Evolutionary conservation across 53 echinoderm and acorn worm species (phyloP).

Genomic region (Patiria pectinifera): DNA sequence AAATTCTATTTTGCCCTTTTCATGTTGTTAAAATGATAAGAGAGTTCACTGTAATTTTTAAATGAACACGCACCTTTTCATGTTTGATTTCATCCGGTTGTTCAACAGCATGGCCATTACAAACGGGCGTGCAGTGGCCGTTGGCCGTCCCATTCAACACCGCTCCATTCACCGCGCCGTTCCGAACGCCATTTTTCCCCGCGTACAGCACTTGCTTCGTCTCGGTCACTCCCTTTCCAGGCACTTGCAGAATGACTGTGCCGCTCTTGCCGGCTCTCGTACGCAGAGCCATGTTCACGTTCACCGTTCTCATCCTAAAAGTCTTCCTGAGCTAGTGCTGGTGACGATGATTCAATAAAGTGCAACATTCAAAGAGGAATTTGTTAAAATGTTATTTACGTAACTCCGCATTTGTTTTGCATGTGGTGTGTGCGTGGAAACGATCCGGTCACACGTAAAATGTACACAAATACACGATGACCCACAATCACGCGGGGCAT

Average conservation of each 20-base stretch:
- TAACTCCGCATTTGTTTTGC: not conserved
- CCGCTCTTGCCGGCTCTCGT: constrained; percentile 45
- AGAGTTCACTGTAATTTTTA: not conserved
- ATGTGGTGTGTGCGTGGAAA: no score
- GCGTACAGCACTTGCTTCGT: constrained; percentile 36
- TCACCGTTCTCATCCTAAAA: constrained; percentile 35
- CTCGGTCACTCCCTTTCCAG: constrained; percentile 32
- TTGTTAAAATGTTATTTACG: no score
- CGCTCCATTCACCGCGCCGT: constrained; percentile 26
- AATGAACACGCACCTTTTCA: constrained; percentile 10
- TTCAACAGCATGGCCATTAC: constrained; percentile 23
- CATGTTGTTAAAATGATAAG: no score
- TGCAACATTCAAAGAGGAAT: not conserved
- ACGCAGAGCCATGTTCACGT: constrained; percentile 51
- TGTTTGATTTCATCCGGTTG: not conserved
- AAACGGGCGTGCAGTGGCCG: constrained; percentile 41
- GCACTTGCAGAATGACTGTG: constrained; percentile 44
- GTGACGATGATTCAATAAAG: not conserved
- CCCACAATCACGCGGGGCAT: no score
- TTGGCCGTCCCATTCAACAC: constrained; percentile 47
- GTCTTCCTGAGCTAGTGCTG: not conserved
- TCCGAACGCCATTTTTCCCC: constrained; percentile 34
- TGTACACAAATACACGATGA: no score
- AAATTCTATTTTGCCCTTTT: no score
- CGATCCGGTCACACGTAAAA: no score